Evolutionary conservation across 2,797 vertebrate species (phyloP).

Genomic region (Kryptolebias ocellatus): DNA sequence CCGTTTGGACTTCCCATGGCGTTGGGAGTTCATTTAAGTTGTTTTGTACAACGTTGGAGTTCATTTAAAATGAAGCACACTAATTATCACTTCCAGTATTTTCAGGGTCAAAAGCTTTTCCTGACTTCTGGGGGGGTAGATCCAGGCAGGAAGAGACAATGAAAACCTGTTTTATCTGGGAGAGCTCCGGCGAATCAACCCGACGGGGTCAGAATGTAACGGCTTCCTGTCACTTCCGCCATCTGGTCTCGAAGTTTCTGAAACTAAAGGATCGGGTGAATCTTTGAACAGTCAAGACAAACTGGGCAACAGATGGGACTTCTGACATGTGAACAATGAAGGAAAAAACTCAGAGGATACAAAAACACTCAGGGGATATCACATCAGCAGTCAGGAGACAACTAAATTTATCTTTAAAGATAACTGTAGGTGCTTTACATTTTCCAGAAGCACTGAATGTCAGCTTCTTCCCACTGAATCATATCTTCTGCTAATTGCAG

Average conservation of each 20-base stretch:
- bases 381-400: slow-evolving; percentile 5
- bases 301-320: slow-evolving; percentile 45
- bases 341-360: slow-evolving; percentile 1
- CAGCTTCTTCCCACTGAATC: neutral
- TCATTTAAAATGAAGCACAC: neutral
- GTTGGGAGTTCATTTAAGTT: neutral
- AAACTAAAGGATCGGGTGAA: slow-evolving; percentile 35
- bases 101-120: slow-evolving; percentile 15
- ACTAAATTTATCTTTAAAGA: neutral
- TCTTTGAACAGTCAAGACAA: slow-evolving; percentile 6
- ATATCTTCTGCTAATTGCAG: slow-evolving; percentile 6
- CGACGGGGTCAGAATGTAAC: slow-evolving; percentile 18
- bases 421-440: neutral
- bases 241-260: slow-evolving; percentile 44
- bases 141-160: neutral
- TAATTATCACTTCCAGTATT: slow-evolving; percentile 21
- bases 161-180: neutral
- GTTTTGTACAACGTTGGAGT: neutral
- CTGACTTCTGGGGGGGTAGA: neutral
- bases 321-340: slow-evolving; percentile 25
- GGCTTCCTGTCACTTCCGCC: slow-evolving; percentile 29
- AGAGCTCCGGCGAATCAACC: slow-evolving; percentile 6
- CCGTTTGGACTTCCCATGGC: neutral
- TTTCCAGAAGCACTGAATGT: slow-evolving; percentile 5
- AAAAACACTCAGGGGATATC: slow-evolving; percentile 14